Evolutionary conservation across 2,113 vertebrate genomes (phyloP).

Genomic region (Pelobates fuscus): DNA sequence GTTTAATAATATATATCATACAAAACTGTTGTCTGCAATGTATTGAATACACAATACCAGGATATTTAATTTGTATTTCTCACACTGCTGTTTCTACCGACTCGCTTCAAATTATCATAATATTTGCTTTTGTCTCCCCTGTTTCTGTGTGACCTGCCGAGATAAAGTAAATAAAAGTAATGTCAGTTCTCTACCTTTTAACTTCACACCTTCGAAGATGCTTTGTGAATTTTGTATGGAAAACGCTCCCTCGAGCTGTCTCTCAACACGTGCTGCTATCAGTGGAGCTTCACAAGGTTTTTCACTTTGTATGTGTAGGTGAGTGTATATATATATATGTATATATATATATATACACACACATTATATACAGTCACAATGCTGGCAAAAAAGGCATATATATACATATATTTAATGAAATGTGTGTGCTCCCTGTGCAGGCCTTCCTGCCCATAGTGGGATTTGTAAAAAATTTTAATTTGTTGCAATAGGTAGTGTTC

Average conservation of each 20-base stretch:
- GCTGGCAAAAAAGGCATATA: no score
- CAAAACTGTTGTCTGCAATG: conserved; percentile 7
- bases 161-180: conserved; percentile 28
- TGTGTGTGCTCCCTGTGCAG: no score
- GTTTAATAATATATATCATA: conserved; percentile 26
- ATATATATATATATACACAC: no score
- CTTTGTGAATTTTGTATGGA: conserved; percentile 12
- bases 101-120: conserved; percentile 28
- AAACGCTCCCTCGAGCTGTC: neutral
- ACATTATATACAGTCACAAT: no score
- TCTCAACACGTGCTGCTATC: conserved; percentile 6
- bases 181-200: conserved; percentile 3
- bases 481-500: no score
- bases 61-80: conserved; percentile 33
- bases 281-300: neutral
- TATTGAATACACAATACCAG: conserved; percentile 17
- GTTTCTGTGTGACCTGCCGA: conserved; percentile 15
- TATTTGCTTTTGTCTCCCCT: conserved; percentile 31
- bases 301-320: neutral
- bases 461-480: no score
- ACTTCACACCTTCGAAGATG: conserved; percentile 9
- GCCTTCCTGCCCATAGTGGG: no score
- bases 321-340: neutral
- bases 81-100: conserved; percentile 18
- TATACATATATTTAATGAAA: no score